Percentiles rank a stretch among this genome's conserved stretches.
These are phyloP conservation scores for Acleris holmiana DNA, from an alignment of 2,888 invertebrate genomes.

Conservation along the genomic window DNA sequence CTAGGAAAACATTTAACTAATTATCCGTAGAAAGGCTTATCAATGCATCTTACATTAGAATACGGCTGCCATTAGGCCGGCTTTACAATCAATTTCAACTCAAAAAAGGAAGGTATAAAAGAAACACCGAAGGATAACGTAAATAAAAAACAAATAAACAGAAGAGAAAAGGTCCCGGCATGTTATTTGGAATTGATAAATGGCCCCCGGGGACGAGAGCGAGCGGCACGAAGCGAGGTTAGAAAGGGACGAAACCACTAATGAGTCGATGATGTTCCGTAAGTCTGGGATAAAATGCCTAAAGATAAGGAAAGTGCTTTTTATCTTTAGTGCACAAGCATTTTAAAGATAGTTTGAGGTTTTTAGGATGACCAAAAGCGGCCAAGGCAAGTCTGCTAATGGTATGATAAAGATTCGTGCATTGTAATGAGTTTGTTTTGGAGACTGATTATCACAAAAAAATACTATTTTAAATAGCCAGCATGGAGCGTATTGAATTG, in stretches of 20 bases:
- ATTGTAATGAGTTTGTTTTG: neutral
- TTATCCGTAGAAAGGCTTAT: conserved; percentile 73
- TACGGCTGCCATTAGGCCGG: conserved; percentile 74
- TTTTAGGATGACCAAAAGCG: conserved; percentile 24
- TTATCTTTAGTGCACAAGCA: conserved; percentile 58
- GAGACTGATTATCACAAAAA: neutral
- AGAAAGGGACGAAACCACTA: conserved; percentile 68
- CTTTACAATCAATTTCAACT: conserved; percentile 81
- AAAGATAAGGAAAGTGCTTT: conserved; percentile 77
- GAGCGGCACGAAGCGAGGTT: conserved; percentile 68
- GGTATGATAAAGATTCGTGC: conserved; percentile 17
- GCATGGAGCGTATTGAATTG: neutral
- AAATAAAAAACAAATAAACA: conserved; percentile 82
- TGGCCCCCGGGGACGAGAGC: conserved; percentile 76
- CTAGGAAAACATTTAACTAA: conserved; percentile 58
- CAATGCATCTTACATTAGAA: conserved; percentile 71
- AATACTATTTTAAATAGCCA: neutral
- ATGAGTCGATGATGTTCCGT: conserved; percentile 71
- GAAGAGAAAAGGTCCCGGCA: conserved; percentile 78
- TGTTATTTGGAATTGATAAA: conserved; percentile 85
- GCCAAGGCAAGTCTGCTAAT: conserved; percentile 15
- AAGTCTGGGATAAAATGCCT: conserved; percentile 65
- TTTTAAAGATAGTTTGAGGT: conserved; percentile 25
- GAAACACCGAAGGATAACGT: conserved; percentile 75
- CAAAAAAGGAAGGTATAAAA: conserved; percentile 71